Base-by-base conservation (phyloP, 2,888 invertebrate genomes). In the Steromphala cineraria region DNA sequence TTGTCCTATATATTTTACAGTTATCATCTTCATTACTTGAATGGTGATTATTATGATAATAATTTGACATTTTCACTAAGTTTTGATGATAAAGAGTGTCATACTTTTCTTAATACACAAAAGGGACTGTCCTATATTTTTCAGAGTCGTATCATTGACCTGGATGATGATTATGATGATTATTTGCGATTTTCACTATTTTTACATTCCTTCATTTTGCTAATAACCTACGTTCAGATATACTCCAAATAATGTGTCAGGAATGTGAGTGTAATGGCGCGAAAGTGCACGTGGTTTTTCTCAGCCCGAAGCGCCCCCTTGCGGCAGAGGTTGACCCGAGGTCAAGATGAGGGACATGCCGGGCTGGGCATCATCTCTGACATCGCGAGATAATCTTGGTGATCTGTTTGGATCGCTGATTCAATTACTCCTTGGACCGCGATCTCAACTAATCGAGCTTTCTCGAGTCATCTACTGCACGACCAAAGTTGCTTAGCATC, bases 361-460 rank as follows among this genome's bases (percentile, higher is more conserved):
- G 36, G 13, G 31, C 36, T 36, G 36, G 71, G 28, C 17, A 19
- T 56, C 71, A 71, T 40, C 71, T 13, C 71, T 71, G 36, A 71
- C 71, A 71, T 71, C 71, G 28, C 36, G 31, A 40, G 36, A 36
- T 71, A 71, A 71, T 71, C 36, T 71, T 71, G 40, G 71, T 71
- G 71, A 71, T 71, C 71, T 71, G 71, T 71, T 76, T 76, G 76
- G 53, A 55, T 55, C 31, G 76, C 53, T 76, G 76, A 76, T 76
- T 76, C 76, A 76, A 76, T 76, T 75, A 53, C 53, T 36, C 21
- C 28, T n/a, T 24, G 24, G 76, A 76, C 53, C 76, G 55, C 76
- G 75, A 55, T 55, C 53, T n/a, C 19, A n/a, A 53, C 53, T 76
- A 76, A 76, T 76, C 76, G 76, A 76, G 76, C 76, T 76, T 76